A percentile compares a stretch with the other conserved stretches of the same genome.
phyloP scores from a whole-genome alignment of 1,140 invertebrate genomes.

The Drosophila aff. region DNA sequence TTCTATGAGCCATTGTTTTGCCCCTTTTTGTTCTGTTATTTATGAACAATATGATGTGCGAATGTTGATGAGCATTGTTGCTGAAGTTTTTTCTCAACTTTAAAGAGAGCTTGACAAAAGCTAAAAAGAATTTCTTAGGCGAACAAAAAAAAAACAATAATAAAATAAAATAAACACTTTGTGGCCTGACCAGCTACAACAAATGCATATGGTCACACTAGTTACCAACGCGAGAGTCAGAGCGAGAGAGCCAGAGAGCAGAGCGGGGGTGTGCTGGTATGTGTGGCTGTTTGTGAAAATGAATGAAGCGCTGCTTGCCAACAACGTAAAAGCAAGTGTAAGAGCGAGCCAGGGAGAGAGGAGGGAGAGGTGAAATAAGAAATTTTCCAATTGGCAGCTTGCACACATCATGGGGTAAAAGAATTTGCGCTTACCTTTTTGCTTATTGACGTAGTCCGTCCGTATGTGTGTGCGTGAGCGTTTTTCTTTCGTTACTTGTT shows the following conservation, averaged over 20 bases:
- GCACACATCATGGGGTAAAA: slow-evolving; percentile 30
- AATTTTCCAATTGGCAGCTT: slow-evolving; percentile 77
- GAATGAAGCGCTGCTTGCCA: slow-evolving; percentile 58
- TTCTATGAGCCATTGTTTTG: slow-evolving; percentile 42
- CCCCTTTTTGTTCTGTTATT: slow-evolving; percentile 36
- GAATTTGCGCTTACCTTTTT: slow-evolving; percentile 75
- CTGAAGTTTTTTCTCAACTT: slow-evolving; percentile 49
- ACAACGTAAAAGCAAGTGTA: slow-evolving; percentile 57
- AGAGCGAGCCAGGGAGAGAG: slow-evolving; percentile 34
- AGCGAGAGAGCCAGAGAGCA: slow-evolving; percentile 38
- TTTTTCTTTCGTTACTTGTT: slow-evolving; percentile 34
- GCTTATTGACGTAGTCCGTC: slow-evolving; percentile 73
- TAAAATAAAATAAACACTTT: slow-evolving; percentile 11
- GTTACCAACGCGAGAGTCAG: slow-evolving; percentile 38
- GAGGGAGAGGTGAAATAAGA: slow-evolving; percentile 57
- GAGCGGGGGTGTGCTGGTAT: slow-evolving; percentile 33
- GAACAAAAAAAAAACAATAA: slow-evolving; percentile 5
- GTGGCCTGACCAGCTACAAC: slow-evolving; percentile 74
- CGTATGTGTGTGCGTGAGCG: slow-evolving; percentile 47
- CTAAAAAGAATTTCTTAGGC: slow-evolving; percentile 28
- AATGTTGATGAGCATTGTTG: slow-evolving; percentile 64
- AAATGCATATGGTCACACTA: slow-evolving; percentile 72
- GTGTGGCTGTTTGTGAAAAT: slow-evolving; percentile 50
- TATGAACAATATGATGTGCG: slow-evolving; percentile 66
- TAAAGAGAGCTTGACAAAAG: slow-evolving; percentile 14